phyloP scores from a whole-genome alignment of 1,140 invertebrate species.

The Scaptomyza montana region DNA sequence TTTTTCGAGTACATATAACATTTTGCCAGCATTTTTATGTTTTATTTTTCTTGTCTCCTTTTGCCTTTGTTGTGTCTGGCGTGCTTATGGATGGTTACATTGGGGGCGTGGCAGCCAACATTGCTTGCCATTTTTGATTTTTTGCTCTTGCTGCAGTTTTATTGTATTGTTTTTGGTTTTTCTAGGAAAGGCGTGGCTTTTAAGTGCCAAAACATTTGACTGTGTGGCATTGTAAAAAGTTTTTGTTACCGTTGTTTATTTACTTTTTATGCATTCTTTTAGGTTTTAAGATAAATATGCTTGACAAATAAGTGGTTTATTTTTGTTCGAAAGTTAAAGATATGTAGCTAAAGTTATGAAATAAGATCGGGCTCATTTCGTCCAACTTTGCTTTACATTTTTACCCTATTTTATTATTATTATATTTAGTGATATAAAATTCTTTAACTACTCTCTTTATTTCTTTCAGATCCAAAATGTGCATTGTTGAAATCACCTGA shows the following conservation, averaged over 20 bases:
- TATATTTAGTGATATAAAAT: not conserved
- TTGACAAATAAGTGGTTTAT: slow-evolving; percentile 7
- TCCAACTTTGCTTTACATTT: too few relatives aligned
- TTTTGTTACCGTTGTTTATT: too few relatives aligned
- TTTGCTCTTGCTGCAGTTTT: slow-evolving; percentile 18
- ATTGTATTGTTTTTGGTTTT: not conserved
- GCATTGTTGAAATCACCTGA: slow-evolving; percentile 50
- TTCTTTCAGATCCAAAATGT: slow-evolving; percentile 48
- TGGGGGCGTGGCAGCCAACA: slow-evolving; percentile 25
- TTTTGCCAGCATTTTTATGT: not conserved
- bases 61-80: slow-evolving; percentile 36
- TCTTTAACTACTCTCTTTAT: slow-evolving; percentile 21
- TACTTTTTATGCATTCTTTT: too few relatives aligned
- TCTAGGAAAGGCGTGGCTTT: slow-evolving; percentile 54
- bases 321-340: slow-evolving; percentile 20
- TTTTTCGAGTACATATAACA: slow-evolving; percentile 2
- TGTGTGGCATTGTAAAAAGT: slow-evolving; percentile 3
- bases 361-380: too few relatives aligned
- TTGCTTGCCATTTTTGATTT: slow-evolving; percentile 19
- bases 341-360: too few relatives aligned
- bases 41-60: slow-evolving; percentile 1
- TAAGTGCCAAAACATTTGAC: slow-evolving; percentile 45
- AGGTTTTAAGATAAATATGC: slow-evolving; percentile 20
- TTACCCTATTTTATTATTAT: too few relatives aligned
- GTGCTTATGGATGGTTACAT: not conserved